Base-by-base conservation (phyloP, 1,140 invertebrate species). In the Pogonomyrmex barbatus region DNA sequence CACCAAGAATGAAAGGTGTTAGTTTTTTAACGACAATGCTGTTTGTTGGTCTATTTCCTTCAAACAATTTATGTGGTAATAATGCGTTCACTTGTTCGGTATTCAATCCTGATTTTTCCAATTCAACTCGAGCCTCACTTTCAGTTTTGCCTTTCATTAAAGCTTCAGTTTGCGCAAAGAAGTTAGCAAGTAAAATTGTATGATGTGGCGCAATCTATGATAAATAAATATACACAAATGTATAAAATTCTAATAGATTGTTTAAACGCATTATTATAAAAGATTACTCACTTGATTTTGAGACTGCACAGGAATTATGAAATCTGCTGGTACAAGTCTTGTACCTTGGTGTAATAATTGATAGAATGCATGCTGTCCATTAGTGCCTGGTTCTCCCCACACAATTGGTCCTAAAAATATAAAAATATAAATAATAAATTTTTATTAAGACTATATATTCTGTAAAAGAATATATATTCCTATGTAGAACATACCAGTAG, bases 321-420 rank as follows among this genome's bases (percentile, higher is more conserved):
- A 99, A 96, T 99, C 99, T 94, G 98, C 98, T 42, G 99, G 99
- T 92, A 99, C 98, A 63, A 99, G 95, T 87, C 98, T 96, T 39
- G 96, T 97, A 83, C 97, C 98, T 95, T 99, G 99, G 95, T 99
- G 99, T 91, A 99, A 98, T 36, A 99, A 96, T 95, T 99, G 99
- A 95, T 99, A 99, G 96, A 99, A 99, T 79, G 99, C 98, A 95
- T 99, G 99, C 92, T 99, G 99, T n/a, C 99, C 99, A 95, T 99
- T 99, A 6, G 99, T 99, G 54, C 99, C 99, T 24, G 99, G 99
- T 95, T 99, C 99, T 65, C 99, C 99, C 96, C 96, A 96, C 2
- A 96, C 95, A 89, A 96, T 96, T 33, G 98, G 98, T 90, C 96
- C 95, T 95, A 90, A 71, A 50, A 8, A 47, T 45, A 24, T 24